Conservation (phyloP, 2,113 vertebrate species). For the Dicrurus megarhynchus region DNA sequence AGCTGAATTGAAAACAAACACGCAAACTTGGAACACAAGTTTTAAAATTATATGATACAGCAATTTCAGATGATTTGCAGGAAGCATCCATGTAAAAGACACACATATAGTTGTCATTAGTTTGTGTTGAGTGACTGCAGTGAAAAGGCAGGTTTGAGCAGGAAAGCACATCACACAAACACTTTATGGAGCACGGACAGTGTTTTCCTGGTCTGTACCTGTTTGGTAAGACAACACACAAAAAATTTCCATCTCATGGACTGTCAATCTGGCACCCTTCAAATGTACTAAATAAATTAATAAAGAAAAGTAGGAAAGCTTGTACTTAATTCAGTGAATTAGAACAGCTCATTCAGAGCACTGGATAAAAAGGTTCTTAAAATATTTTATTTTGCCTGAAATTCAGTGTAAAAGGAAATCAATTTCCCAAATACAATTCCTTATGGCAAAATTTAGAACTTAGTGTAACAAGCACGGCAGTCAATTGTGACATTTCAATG, state of each 20-base stretch:
- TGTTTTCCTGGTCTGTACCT: not conserved
- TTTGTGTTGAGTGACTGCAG: not conserved
- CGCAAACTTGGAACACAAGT: not conserved
- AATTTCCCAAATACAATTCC: conserved; percentile 3
- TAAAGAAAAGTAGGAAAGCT: conserved; percentile 54
- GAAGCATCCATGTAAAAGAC: not conserved
- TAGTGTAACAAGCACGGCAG: conserved; percentile 27
- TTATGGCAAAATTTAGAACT: conserved; percentile 7
- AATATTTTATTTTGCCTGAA: conserved; percentile 55
- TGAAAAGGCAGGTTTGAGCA: not conserved
- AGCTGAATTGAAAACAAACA: not conserved
- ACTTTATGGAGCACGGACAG: not conserved
- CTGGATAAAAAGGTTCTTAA: conserved; percentile 51
- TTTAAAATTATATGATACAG: not conserved
- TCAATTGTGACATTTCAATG: conserved; percentile 45
- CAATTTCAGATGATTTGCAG: not conserved
- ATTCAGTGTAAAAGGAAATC: conserved; percentile 18
- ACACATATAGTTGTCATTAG: not conserved
- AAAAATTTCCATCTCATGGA: conserved; percentile 6
- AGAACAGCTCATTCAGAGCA: conserved; percentile 53
- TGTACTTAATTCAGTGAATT: conserved; percentile 63
- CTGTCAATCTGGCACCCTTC: conserved; percentile 14
- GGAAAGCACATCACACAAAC: not conserved
- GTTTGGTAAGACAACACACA: conserved; percentile 30
- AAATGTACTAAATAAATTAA: conserved; percentile 41